Conservation (phyloP, 2,113 vertebrate species). For the Alexandromys fortis region DNA sequence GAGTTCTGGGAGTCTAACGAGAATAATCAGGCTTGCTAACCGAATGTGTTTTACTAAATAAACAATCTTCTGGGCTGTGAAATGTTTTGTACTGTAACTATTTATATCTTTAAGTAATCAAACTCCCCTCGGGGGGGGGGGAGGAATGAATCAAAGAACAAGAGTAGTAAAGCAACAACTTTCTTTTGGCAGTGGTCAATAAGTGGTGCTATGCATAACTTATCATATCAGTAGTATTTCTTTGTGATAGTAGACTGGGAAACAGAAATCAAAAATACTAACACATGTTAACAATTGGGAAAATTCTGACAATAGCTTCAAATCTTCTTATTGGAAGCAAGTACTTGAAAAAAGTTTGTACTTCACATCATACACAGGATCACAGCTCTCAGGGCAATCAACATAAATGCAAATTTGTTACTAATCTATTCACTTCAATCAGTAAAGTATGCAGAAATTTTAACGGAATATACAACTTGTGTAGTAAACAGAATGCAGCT, state of each 20-base stretch:
- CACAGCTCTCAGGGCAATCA: slow-evolving; percentile 77
- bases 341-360: neutral
- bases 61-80: neutral
- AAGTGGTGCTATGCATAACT: neutral
- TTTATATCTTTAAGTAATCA: neutral
- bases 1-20: accelerated
- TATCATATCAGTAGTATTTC: neutral
- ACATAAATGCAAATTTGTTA: slow-evolving; percentile 82
- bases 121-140: neutral
- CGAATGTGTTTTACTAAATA: neutral
- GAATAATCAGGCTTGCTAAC: neutral
- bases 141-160: neutral
- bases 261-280: neutral
- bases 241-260: neutral
- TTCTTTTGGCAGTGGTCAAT: neutral
- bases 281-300: neutral
- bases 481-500: slow-evolving; percentile 77
- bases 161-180: neutral
- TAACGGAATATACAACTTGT: slow-evolving; percentile 71
- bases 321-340: slow-evolving; percentile 36
- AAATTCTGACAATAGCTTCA: slow-evolving; percentile 32
- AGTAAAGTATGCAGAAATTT: slow-evolving; percentile 78
- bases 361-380: slow-evolving; percentile 41
- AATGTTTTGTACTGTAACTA: neutral
- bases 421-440: slow-evolving; percentile 86